Evolutionary conservation across 2,797 vertebrate genomes (phyloP).

Genomic region (Notamacropus eugenii): DNA sequence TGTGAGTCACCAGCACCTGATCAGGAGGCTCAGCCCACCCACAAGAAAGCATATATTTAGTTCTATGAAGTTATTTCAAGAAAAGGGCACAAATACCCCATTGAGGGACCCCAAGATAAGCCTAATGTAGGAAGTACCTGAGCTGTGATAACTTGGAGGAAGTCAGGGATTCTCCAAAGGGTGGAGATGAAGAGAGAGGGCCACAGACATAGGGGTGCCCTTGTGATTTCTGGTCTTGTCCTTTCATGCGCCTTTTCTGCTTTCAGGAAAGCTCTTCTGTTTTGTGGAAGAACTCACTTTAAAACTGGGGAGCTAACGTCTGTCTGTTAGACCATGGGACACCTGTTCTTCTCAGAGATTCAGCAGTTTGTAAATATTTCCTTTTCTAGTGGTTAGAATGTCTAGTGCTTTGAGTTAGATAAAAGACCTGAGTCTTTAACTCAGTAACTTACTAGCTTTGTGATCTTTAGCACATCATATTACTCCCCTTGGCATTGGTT

Average conservation of each 20-base stretch:
- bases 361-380: background rate
- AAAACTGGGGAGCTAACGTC: background rate
- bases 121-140: background rate
- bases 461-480: constrained; percentile 4
- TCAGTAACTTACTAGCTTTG: constrained; percentile 17
- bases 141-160: background rate
- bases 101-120: background rate
- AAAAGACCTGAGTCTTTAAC: constrained; percentile 12
- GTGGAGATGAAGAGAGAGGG: background rate
- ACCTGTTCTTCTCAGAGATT: background rate
- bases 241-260: background rate
- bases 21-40: background rate
- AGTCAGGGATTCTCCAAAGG: background rate
- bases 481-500: constrained; percentile 19
- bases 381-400: background rate
- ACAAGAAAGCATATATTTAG: background rate
- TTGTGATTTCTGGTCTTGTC: background rate
- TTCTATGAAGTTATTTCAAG: background rate
- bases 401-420: background rate
- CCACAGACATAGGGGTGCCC: background rate
- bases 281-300: background rate
- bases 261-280: background rate
- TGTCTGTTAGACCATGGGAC: background rate
- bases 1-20: background rate
- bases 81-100: background rate